Percentiles rank a stretch among this genome's conserved stretches.
phyloP scores from a whole-genome alignment of 2,113 vertebrate genomes.

The Lutjanus erythropterus region DNA sequence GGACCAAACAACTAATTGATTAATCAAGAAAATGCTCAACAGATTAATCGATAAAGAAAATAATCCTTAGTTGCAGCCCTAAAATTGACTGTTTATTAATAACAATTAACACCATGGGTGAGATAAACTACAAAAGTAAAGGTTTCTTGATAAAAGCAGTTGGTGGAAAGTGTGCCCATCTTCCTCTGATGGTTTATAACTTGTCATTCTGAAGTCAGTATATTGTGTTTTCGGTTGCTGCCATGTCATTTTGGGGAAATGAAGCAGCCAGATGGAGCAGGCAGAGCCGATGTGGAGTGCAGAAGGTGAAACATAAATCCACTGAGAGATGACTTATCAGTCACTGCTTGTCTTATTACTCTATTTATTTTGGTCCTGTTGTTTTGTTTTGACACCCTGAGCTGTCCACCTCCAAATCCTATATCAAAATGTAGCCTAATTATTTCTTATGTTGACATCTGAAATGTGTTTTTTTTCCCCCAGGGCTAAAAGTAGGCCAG shows the following conservation, averaged over 20 bases:
- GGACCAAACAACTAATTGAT: too few species aligned
- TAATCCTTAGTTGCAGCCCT: too few species aligned
- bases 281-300: neutral
- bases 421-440: neutral
- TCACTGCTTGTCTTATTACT: neutral
- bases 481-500: too few species aligned
- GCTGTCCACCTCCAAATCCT: neutral
- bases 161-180: neutral
- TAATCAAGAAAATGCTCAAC: too few species aligned
- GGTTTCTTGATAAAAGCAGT: neutral
- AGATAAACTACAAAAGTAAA: neutral
- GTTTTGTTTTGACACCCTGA: neutral
- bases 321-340: neutral
- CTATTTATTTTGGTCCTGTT: neutral
- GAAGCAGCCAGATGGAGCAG: neutral
- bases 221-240: neutral
- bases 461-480: neutral
- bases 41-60: too few species aligned
- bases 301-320: conserved; percentile 4
- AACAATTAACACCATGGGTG: neutral
- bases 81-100: too few species aligned
- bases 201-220: neutral
- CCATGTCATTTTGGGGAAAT: neutral
- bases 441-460: neutral
- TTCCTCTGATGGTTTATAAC: neutral